These are phyloP conservation scores for Siderastrea radians DNA, from an alignment of 92 coral and sea anemone species.

Conservation along the genomic window DNA sequence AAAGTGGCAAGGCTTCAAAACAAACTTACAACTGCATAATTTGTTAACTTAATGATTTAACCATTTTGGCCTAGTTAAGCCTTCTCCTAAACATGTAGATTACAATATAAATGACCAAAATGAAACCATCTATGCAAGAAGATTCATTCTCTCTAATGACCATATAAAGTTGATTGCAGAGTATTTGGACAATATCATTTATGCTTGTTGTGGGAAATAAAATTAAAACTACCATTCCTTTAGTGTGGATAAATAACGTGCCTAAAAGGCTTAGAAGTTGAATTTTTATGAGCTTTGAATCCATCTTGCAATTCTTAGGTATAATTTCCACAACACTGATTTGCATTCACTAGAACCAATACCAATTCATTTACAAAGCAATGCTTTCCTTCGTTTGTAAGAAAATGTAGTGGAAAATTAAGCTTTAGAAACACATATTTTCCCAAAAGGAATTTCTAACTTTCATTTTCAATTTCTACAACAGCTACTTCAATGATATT, in stretches of 20 bases:
- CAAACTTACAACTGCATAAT: not conserved
- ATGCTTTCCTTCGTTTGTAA: not conserved
- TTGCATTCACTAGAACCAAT: not conserved
- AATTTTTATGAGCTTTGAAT: not conserved
- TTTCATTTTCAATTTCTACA: slow-evolving; percentile 13
- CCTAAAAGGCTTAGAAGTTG: not conserved
- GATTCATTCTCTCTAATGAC: not conserved
- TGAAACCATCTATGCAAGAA: not conserved
- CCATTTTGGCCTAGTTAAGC: not conserved
- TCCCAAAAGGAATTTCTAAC: not conserved
- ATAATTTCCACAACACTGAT: not conserved
- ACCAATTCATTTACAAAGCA: not conserved
- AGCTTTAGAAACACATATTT: not conserved
- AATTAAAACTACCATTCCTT: not conserved
- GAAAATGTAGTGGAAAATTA: not conserved
- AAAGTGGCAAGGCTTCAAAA: not conserved
- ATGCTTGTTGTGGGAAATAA: not conserved
- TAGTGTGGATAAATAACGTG: not conserved
- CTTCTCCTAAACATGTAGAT: not conserved
- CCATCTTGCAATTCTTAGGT: not conserved
- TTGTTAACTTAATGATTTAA: not conserved
- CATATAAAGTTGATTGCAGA: not conserved
- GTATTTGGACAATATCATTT: not conserved
- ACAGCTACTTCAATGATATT: not conserved
- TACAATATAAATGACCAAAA: not conserved